phyloP scores from a whole-genome alignment of 2,888 invertebrate species.

The Cenopis cana region DNA sequence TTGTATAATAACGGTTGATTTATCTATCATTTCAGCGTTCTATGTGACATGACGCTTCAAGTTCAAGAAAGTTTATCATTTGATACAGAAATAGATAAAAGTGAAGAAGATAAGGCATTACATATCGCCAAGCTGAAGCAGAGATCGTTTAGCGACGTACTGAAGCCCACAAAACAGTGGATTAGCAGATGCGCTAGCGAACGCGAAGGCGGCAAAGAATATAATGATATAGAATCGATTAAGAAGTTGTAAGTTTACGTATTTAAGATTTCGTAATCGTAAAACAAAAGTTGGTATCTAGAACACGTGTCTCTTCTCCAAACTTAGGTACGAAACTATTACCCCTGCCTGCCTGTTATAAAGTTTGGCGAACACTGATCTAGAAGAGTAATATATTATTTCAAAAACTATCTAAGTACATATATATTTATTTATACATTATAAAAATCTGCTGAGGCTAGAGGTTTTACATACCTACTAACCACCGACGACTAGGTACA shows the following conservation, averaged over 20 bases:
- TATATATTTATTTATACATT: no score
- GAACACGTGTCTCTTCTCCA: no score
- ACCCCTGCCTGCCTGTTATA: no score
- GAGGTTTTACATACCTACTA: no score
- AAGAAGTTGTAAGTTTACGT: constrained; percentile 63
- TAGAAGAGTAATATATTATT: no score
- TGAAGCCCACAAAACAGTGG: constrained; percentile 68
- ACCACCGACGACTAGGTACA: no score
- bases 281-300: no score
- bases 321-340: no score
- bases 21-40: constrained; percentile 26
- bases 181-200: constrained; percentile 53
- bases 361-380: no score
- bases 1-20: background rate
- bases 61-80: constrained; percentile 2
- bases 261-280: no score
- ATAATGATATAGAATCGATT: constrained; percentile 56
- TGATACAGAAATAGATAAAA: constrained; percentile 2
- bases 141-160: constrained; percentile 18
- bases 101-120: constrained; percentile 28
- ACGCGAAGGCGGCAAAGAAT: constrained; percentile 33
- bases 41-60: constrained; percentile 15
- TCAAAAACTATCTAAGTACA: no score
- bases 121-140: constrained; percentile 32
- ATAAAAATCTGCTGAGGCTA: no score